Conservation (phyloP, 2,113 vertebrate genomes). For the Sorex fumeus region DNA sequence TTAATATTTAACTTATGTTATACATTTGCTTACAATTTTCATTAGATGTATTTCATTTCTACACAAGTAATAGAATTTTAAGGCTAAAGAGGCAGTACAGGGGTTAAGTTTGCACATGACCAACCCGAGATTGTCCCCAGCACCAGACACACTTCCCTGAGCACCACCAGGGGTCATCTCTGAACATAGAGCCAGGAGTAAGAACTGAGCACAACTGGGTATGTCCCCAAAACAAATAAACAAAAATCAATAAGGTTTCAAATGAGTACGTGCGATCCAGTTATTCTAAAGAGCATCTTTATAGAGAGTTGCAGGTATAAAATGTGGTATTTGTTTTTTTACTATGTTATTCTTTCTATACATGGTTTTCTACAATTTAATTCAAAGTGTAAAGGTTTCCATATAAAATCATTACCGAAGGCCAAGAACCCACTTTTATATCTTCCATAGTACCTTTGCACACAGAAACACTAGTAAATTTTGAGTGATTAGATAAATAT, state of each 20-base stretch:
- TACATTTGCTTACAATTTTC: neutral
- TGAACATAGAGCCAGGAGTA: too few relatives aligned
- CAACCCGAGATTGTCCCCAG: too few relatives aligned
- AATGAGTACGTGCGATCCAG: conserved; percentile 22
- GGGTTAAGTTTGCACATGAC: too few relatives aligned
- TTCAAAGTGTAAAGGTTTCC: neutral
- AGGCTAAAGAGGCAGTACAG: too few relatives aligned
- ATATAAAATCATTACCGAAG: neutral
- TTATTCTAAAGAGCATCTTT: neutral
- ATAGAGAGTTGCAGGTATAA: neutral
- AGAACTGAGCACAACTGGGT: too few relatives aligned
- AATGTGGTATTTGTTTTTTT: conserved; percentile 17
- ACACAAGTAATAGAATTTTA: neutral
- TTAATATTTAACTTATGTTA: conserved; percentile 33
- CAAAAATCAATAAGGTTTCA: neutral
- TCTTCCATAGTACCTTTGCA: neutral
- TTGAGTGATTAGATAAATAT: conserved; percentile 45
- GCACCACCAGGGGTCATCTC: too few relatives aligned
- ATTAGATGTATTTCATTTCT: conserved; percentile 38
- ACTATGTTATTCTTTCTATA: neutral
- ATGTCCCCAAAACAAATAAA: too few relatives aligned
- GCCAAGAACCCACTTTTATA: neutral
- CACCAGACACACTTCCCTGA: too few relatives aligned
- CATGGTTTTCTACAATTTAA: conserved; percentile 18
- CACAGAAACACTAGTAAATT: neutral